Percentiles rank a stretch among this genome's conserved stretches.
phyloP scores from a whole-genome alignment of 2,888 invertebrate species.

The Choreutis nemorana region DNA sequence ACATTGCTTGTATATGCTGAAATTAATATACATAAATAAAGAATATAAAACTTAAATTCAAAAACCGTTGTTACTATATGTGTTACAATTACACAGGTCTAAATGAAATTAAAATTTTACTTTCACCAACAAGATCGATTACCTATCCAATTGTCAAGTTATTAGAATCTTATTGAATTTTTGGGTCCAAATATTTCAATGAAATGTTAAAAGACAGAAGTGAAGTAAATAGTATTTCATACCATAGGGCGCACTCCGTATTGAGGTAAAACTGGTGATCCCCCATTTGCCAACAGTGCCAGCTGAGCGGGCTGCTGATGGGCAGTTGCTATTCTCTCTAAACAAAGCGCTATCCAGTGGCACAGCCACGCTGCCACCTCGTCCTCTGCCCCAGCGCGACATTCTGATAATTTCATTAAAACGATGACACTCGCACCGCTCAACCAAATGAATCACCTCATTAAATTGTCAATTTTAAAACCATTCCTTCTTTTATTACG shows the following conservation, averaged over 20 bases:
- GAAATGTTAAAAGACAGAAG: conserved; percentile 14
- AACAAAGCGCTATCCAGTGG: conserved; percentile 71
- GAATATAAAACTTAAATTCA: background rate
- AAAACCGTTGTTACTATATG: background rate
- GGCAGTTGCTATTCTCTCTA: conserved; percentile 83
- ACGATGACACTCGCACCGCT: conserved; percentile 49
- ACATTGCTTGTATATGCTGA: conserved; percentile 49
- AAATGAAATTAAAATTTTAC: background rate
- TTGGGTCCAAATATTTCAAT: no score
- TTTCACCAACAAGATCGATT: no score
- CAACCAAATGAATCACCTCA: conserved; percentile 31
- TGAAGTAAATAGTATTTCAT: conserved; percentile 29
- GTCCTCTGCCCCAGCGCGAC: conserved; percentile 72
- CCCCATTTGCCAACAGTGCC: conserved; percentile 95
- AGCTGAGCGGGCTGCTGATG: conserved; percentile 87
- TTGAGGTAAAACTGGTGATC: conserved; percentile 91
- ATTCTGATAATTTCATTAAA: conserved; percentile 65
- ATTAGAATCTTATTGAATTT: no score
- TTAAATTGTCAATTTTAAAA: conserved; percentile 43
- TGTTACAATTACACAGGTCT: no score
- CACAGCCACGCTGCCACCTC: conserved; percentile 68
- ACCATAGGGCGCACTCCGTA: conserved; percentile 81
- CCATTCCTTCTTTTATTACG: conserved; percentile 29
- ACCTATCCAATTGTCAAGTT: no score
- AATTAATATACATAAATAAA: conserved; percentile 17